Evolutionary conservation across 2,888 invertebrate species (phyloP), one percentile per base, ranked within the genome.

Genomic region (Diarsia dahlii): DNA sequence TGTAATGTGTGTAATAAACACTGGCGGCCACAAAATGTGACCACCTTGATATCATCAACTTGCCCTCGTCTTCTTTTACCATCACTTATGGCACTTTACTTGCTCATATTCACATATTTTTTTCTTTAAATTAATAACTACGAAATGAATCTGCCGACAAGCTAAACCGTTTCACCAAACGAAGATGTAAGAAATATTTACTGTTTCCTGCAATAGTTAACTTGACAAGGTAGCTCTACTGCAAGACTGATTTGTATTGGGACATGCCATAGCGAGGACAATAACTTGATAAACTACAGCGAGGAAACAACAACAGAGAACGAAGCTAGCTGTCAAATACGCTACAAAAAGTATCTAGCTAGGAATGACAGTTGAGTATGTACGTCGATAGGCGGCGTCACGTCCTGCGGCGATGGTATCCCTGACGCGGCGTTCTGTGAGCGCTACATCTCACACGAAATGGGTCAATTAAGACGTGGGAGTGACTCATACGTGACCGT

Each of bases 401-500:
- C 95, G 95, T 95, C 90, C 84, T 85, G 94, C 95, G 95, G 96
- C 91, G 96, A 96, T 96, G 91, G 92, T 96, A 96, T 96, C 96
- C 96, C 93, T 91, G 90, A 94, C 91, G 92, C 93, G 92, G 93
- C 89, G 91, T 90, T 89, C 91, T 89, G 87, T 89, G 89, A 92
- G 93, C 92, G 94, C 92, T 88, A 92, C 95, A 93, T 94, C 94
- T 94, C 93, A 95, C 95, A 95, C 95, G 95, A 96, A 96, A 95
- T 95, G 92, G 96, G 95, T 96, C 96, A 95, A 96, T 96, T 96
- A 96, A 95, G 95, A 95, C 96, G 96, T 96, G 96, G 96, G 96
- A 95, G 96, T 95, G 96, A 91, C 87, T 84, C 90, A 90, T 91
- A 95, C 96, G 96, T 96, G 96, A 96, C 95, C 95, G 95, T 95